Base-by-base conservation (phyloP, 2,113 vertebrate genomes). In the Oceanites oceanicus region DNA sequence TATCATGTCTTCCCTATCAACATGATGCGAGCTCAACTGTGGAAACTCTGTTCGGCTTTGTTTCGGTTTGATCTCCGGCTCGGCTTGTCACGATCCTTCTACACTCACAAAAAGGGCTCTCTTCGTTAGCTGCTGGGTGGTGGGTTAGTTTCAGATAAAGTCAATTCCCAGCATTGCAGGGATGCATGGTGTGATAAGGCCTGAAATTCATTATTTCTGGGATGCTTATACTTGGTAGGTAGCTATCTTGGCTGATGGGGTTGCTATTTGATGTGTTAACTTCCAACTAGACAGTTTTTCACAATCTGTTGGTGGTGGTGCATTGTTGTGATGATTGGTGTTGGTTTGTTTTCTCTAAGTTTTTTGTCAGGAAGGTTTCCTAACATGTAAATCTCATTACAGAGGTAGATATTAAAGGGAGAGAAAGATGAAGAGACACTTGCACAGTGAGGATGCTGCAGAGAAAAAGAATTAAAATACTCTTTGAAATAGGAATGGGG, bases 21-120 rank as follows among this genome's bases (percentile, higher is more conserved):
- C 3, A 3, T 32, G 11, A 58, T 86, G 20, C 59, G 62, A 56
- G 26, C 25, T 90, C 42, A 76, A 1, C 19, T 86, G 44, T 40
- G 58, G 32, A 42, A 68, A 16, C 36, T 75, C 30, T 75, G 13
- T 75, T 92, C 30, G 3, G 1, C 20, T 52, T 58, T 22, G 50
- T 38, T 85, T 67, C 49, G 68, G 0, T 72, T 72, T 21, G 18
- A 34, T 62, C 36, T 73, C 8, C 3, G 15, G 1, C 15, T 90
- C 0, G 0, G 19, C 32, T 67, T 81, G 25, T 61, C 6, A 2
- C 0, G 2, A 26, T 87, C n/a, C 18, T 63, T 86, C 38, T 62
- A 10, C 8, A 10, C 13, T 67, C 17, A 70, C 11, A 52, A 11
- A 65, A 77, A 17, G 6, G 13, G 2, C 11, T 65, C 5, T 78